Evolutionary conservation across 2,888 invertebrate genomes (phyloP).

Genomic region (Leptinotarsa tumamoca): DNA sequence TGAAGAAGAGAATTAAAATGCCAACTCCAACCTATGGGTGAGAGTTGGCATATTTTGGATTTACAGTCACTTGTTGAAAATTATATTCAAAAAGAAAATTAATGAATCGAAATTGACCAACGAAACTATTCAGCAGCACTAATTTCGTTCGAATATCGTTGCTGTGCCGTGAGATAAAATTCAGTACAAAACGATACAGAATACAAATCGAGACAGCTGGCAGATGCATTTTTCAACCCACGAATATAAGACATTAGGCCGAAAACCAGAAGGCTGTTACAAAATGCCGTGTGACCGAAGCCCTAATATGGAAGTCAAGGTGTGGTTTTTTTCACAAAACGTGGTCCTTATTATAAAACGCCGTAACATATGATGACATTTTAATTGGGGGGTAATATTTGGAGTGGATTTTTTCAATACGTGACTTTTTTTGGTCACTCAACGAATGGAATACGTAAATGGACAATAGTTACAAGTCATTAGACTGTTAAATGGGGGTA

Average conservation of each 20-base stretch:
- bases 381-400: background rate
- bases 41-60: no score
- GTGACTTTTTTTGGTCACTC: constrained; percentile 7
- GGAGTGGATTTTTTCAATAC: background rate
- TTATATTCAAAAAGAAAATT: no score
- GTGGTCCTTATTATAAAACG: background rate
- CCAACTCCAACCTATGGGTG: no score
- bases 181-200: background rate
- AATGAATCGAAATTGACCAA: no score
- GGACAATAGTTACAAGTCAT: constrained; percentile 12
- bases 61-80: no score
- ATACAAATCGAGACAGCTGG: background rate
- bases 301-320: constrained; percentile 7
- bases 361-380: background rate
- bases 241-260: background rate
- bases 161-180: background rate
- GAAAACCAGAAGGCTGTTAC: background rate
- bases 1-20: no score
- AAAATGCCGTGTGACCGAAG: constrained; percentile 2
- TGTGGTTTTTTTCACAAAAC: constrained; percentile 5
- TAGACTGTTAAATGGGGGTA: background rate
- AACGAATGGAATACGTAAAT: background rate
- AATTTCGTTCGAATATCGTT: no score
- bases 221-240: background rate
- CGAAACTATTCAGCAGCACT: no score